Conservation (phyloP, 2,797 vertebrate genomes). For the Platyrinchus mystaceus region DNA sequence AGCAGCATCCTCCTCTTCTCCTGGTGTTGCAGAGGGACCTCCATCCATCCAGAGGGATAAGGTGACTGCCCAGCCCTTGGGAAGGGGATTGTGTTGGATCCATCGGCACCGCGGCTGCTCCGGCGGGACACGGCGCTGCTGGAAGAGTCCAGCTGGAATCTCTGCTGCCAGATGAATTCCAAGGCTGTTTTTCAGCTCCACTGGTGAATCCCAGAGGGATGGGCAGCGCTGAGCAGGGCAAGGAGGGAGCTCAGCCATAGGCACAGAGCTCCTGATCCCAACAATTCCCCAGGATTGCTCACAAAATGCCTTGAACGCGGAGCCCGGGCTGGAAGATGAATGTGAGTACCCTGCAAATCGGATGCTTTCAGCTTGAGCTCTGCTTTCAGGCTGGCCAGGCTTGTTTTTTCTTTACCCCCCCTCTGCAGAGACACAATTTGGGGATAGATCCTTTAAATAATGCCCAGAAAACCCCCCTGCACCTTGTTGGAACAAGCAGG, state of each 20-base stretch:
- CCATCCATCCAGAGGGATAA: slow-evolving; percentile 23
- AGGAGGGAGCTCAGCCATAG: slow-evolving; percentile 69
- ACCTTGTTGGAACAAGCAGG: background rate
- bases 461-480: background rate
- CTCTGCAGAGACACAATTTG: background rate
- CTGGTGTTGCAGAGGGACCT: background rate
- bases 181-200: slow-evolving; percentile 67
- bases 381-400: background rate
- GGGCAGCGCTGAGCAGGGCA: slow-evolving; percentile 60
- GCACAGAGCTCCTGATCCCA: slow-evolving; percentile 45
- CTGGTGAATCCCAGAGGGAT: slow-evolving; percentile 67
- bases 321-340: slow-evolving; percentile 73
- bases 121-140: slow-evolving; percentile 49
- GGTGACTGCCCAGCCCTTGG: background rate
- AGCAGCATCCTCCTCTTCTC: slow-evolving; percentile 9
- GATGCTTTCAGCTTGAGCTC: background rate
- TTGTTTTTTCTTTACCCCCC: background rate
- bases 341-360: slow-evolving; percentile 71
- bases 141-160: slow-evolving; percentile 49
- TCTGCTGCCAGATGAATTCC: slow-evolving; percentile 73
- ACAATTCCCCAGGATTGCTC: slow-evolving; percentile 8
- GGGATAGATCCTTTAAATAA: background rate
- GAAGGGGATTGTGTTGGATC: slow-evolving; percentile 23
- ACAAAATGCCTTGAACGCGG: slow-evolving; percentile 81
- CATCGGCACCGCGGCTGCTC: slow-evolving; percentile 13